Evolutionary conservation across 2,888 invertebrate species (phyloP), one percentile per base, ranked within the genome.

Genomic region (Arrhopalites spinosus): DNA sequence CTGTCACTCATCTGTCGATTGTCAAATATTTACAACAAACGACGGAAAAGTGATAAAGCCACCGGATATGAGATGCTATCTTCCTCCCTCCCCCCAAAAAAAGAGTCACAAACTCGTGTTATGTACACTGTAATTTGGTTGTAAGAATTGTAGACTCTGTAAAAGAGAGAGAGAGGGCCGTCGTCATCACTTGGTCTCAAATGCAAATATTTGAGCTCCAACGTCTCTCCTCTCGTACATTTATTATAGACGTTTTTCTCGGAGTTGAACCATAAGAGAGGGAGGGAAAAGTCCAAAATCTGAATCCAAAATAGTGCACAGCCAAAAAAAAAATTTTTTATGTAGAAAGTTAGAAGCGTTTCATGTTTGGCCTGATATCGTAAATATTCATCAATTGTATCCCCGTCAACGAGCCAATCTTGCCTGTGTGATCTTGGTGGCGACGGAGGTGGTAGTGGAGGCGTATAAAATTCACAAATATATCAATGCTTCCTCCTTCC

Each of bases 41-140:
- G 67, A 67, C 47, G 67, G 67, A 67, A 67, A 43, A 43, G 67
- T 67, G 67, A 45, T 45, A 45, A 50, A 67, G 43, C 67, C 67
- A 45, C 67, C 67, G 67, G 67, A 67, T 43, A 67, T 67, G 67
- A 67, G 67, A 67, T 67, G 67, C 47, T 25, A 67, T 43, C 67
- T 36, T 56, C 56, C n/a, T n/a, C n/a, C n/a, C n/a, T n/a, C n/a
- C n/a, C n/a, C n/a, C 8, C 30, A 30, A 36, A 64, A 64, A 64
- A 13, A 56, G n/a, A 29, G 23, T 27, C 27, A 25, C 25, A n/a
- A 64, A 23, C 59, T 59, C 25, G 13, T 59, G 59, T 7, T 25
- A 7, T 59, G 56, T 56, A n/a, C 59, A 2, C n/a, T 20, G 7
- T 8, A 13, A 15, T 13, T n/a, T n/a, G 56, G 7, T 8, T 45